Evolutionary conservation across 2,797 vertebrate species (phyloP), one percentile per base, ranked within the genome.

Genomic region (Melanotaenia maccullochi): DNA sequence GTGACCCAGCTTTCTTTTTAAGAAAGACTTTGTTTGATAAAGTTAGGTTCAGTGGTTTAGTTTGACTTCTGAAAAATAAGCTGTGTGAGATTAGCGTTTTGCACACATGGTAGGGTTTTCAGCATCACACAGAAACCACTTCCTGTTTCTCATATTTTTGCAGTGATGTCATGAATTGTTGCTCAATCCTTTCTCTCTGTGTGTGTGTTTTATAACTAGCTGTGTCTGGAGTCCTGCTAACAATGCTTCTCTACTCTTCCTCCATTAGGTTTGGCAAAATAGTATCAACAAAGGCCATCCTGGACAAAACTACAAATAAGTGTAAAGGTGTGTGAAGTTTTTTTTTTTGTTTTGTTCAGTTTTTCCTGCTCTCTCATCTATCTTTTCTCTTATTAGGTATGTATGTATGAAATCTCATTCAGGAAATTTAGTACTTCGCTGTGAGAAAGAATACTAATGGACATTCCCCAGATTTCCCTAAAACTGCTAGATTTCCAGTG

Each of bases 241-340:
- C 85, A 87, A 89, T 81, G 67, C 64, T 64, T 65, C 78, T 63
- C 92, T 65, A 92, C 58, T 90, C 20, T 16, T 93, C 62, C 78
- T 84, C 52, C 90, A 68, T 85, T 84, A 99, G 98, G 93, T 99
- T 98, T 80, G 98, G 98, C 80, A 99, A 99, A 95, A 99, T 99
- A 67, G 97, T 99, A 59, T 99, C 98, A 83, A 99, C 98, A 0
- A 99, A 99, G 91, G 98, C 98, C 67, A 99, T 99, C 93, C 93
- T 99, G 95, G 98, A 99, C 93, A 99, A 99, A 91, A 96, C 98
- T 56, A 99, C 98, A 80, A 99, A 99, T 95, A 99, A 98, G 94
- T 99, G 98, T 90, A 99, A 99, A 98, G 98, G 98, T 99, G 94
- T 71, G 94, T 92, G 73, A 77, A 3, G 32, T 56, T 68, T 36